Conservation (phyloP, 1,140 invertebrate species). For the Rhyzopertha dominica region DNA sequence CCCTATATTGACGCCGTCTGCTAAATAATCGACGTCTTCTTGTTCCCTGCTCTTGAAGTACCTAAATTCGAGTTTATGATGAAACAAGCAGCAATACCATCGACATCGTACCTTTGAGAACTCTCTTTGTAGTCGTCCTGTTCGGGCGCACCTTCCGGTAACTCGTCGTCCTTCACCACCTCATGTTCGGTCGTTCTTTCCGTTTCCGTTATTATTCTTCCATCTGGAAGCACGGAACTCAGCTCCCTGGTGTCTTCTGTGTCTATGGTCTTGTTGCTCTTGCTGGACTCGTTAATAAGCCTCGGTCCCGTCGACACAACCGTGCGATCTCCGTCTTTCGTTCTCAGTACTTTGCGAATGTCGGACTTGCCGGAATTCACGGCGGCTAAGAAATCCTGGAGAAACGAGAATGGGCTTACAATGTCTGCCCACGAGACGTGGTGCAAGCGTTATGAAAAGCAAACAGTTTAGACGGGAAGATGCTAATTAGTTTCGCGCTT, state of each 20-base stretch:
- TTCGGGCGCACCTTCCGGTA: constrained; percentile 54
- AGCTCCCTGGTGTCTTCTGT: constrained; percentile 67
- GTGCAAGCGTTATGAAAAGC: neutral
- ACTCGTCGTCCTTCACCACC: constrained; percentile 70
- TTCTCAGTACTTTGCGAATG: constrained; percentile 61
- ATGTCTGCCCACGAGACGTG: too few relatives aligned
- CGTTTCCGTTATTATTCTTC: constrained; percentile 78
- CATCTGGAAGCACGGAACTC: constrained; percentile 58
- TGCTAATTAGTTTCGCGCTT: too few relatives aligned
- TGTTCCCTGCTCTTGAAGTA: constrained; percentile 52
- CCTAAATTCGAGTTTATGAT: constrained; percentile 27
- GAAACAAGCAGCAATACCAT: constrained; percentile 7
- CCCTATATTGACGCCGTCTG: constrained; percentile 65
- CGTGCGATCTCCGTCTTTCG: constrained; percentile 48
- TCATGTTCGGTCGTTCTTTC: constrained; percentile 76
- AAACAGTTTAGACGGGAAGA: neutral
- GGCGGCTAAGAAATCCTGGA: constrained; percentile 67
- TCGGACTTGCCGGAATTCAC: constrained; percentile 62
- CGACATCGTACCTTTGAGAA: constrained; percentile 46
- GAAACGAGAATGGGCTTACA: constrained; percentile 35
- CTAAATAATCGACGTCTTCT: constrained; percentile 69
- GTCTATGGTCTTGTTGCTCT: constrained; percentile 72
- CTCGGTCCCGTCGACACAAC: constrained; percentile 60
- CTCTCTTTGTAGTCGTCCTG: constrained; percentile 52
- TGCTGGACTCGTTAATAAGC: constrained; percentile 69